Evolutionary conservation across 2,113 vertebrate species (phyloP), one percentile per base, ranked within the genome.

Genomic region (Saguinus midas): DNA sequence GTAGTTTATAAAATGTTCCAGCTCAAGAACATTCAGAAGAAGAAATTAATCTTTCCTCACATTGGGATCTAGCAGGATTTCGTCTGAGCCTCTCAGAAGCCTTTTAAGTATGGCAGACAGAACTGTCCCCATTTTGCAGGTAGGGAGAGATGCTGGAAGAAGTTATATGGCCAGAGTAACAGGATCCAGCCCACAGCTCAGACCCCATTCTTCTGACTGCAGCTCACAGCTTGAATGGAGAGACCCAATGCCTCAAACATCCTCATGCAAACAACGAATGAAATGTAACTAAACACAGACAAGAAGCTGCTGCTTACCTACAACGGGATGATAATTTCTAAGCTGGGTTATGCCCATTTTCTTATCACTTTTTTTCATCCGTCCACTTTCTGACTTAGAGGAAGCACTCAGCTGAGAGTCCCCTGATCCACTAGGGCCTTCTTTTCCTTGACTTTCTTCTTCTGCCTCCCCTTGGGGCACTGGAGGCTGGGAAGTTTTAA

Each of bases 321-420:
- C 97, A 1, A 98, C 98, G 4, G 99, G 99, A 48, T 98, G 99
- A 93, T 99, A 99, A 58, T 98, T 98, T 25, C 98, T 98, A 0
- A 99, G 97, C 0, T 98, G 97, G 7, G 97, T 96, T 50, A 98
- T 6, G 3, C 97, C 97, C 98, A 97, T 98, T 68, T 98, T 99
- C 81, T 99, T 98, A 16, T 99, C 98, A 0, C 86, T 88, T 95
- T 98, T 99, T 83, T 97, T 98, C 83, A 95, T 82, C 27, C 96
- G 97, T 23, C 21, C 79, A 11, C 83, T 78, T 9, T 92, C 97
- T 29, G 98, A 85, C 18, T 90, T 96, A 40, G 95, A 95, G 58
- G 93, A 68, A 2, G 96, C 96, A 32, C 66, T 81, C 1, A 76
- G 91, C 5, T 97, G 81, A 0, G 3, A 43, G 27, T 96, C 95